These are phyloP conservation scores for Ictalurus furcatus DNA, from an alignment of 2,113 vertebrate species.

Conservation along the genomic window DNA sequence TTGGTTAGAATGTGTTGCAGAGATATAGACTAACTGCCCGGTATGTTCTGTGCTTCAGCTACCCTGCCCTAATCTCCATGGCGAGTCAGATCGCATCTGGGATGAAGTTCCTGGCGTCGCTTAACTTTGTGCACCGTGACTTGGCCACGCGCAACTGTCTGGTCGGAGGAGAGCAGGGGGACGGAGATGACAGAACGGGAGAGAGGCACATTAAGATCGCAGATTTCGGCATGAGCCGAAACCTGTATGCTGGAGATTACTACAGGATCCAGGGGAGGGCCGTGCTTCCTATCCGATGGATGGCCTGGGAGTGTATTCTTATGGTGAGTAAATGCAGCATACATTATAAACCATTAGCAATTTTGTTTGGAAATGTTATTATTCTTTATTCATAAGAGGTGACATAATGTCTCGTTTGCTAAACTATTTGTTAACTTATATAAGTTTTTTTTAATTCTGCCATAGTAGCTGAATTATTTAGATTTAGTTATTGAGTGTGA, in stretches of 20 bases:
- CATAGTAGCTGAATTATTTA: neutral
- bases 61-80: slow-evolving; percentile 84
- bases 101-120: slow-evolving; percentile 88
- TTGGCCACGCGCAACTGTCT: slow-evolving; percentile 90
- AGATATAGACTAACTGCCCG: no score
- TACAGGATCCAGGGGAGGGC: slow-evolving; percentile 91
- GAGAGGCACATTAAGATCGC: slow-evolving; percentile 90
- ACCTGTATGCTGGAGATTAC: slow-evolving; percentile 87
- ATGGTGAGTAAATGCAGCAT: slow-evolving; percentile 74
- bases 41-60: slow-evolving; percentile 66
- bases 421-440: neutral
- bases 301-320: slow-evolving; percentile 96
- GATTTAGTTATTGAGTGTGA: neutral
- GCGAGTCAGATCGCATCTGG: slow-evolving; percentile 89
- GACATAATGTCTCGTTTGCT: neutral
- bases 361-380: neutral
- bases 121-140: slow-evolving; percentile 91
- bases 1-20: neutral
- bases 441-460: neutral
- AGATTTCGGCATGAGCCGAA: slow-evolving; percentile 93
- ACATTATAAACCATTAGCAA: neutral
- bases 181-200: slow-evolving; percentile 70
- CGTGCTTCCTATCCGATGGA: slow-evolving; percentile 92
- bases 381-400: neutral
- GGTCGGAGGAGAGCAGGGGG: slow-evolving; percentile 80